Evolutionary conservation across 2,113 vertebrate species (phyloP).

Genomic region (Crotalus helleri): DNA sequence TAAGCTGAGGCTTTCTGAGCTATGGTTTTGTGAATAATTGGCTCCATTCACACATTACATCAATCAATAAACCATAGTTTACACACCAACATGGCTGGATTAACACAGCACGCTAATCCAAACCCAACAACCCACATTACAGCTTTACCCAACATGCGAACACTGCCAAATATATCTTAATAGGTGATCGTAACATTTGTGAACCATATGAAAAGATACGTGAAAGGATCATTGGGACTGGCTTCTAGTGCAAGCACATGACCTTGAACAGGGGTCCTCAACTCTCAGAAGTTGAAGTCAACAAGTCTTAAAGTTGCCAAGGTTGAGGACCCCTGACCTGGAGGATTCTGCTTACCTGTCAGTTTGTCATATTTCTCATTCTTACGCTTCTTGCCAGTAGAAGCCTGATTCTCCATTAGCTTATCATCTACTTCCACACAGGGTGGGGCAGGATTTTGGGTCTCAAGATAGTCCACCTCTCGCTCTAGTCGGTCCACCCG

Average conservation of each 20-base stretch:
- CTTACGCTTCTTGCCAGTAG: constrained; percentile 76
- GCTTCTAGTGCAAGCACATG: neutral
- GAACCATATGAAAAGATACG: neutral
- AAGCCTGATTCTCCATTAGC: constrained; percentile 77
- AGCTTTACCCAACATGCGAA: neutral
- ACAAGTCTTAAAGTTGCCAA: no score
- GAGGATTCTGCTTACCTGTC: constrained; percentile 76
- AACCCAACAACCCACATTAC: neutral
- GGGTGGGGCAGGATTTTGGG: constrained; percentile 80
- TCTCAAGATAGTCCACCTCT: constrained; percentile 89
- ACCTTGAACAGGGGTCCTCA: neutral
- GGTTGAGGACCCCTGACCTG: neutral
- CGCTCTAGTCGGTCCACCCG: constrained; percentile 82
- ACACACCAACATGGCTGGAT: neutral
- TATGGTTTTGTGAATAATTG: neutral
- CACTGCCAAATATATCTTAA: neutral
- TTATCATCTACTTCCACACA: constrained; percentile 83
- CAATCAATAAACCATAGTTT: neutral
- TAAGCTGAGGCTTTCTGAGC: neutral
- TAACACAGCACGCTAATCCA: neutral
- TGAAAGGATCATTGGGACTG: neutral
- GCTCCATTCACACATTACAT: neutral
- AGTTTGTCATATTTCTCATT: constrained; percentile 81
- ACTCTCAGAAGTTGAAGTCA: no score
- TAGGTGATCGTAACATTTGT: neutral